Evolutionary conservation across 2,113 vertebrate species (phyloP).

Genomic region (Amia ocellicauda): DNA sequence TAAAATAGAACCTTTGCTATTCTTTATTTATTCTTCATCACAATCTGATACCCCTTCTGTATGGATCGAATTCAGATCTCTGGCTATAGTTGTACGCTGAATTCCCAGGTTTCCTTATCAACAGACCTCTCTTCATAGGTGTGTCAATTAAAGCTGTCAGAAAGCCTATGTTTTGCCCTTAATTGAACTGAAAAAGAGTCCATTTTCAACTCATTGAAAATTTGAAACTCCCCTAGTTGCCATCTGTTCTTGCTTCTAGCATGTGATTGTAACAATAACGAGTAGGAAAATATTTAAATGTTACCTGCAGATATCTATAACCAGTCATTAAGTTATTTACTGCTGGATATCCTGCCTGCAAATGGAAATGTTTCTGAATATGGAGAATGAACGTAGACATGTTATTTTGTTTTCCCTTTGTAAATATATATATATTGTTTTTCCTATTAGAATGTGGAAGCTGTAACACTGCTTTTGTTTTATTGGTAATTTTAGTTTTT

Average conservation of each 20-base stretch:
- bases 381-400: no score
- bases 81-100: neutral
- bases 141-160: conserved; percentile 5
- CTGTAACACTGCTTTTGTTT: conserved; percentile 28
- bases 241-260: neutral
- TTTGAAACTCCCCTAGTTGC: neutral
- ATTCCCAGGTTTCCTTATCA: neutral
- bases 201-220: conserved; percentile 5
- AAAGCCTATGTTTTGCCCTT: conserved; percentile 5
- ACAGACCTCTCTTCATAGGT: no score
- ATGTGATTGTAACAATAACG: neutral
- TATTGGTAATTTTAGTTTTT: conserved; percentile 18
- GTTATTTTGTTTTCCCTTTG: no score
- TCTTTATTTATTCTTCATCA: neutral
- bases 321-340: no score
- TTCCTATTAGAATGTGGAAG: no score
- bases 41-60: neutral
- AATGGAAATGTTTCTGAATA: no score
- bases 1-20: no score
- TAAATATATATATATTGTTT: no score
- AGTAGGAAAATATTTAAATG: no score
- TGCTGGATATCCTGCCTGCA: no score
- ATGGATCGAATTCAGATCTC: neutral
- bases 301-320: no score
- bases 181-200: conserved; percentile 8